A percentile compares a stretch with the other conserved stretches of the same genome.
Evolutionary conservation across 2,888 invertebrate species (phyloP).

Genomic region (Octonoba sinensis): DNA sequence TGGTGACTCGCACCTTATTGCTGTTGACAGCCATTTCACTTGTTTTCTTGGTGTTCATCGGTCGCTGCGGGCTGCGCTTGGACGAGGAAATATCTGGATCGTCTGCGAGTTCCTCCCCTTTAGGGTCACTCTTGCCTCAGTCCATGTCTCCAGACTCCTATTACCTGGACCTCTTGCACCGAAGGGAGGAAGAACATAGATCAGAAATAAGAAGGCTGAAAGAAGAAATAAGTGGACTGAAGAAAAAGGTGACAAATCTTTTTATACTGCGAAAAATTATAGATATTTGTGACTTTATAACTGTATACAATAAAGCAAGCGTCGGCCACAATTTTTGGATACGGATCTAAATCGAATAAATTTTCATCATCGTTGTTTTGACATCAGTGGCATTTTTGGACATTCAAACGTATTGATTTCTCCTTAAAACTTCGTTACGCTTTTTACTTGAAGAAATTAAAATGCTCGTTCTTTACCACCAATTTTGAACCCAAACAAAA

Average conservation of each 20-base stretch:
- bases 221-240: constrained; percentile 61
- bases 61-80: constrained; percentile 40
- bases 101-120: neutral
- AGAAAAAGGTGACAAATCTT: constrained; percentile 53
- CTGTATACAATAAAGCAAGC: no score
- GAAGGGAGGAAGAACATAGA: constrained; percentile 48
- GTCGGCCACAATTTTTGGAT: no score
- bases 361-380: no score
- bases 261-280: neutral
- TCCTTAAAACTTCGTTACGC: no score
- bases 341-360: no score
- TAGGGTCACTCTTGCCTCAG: neutral
- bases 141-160: constrained; percentile 46
- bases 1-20: constrained; percentile 53
- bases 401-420: no score
- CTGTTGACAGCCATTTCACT: constrained; percentile 42
- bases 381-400: no score
- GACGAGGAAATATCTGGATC: constrained; percentile 27
- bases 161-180: constrained; percentile 56
- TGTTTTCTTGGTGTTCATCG: constrained; percentile 40
- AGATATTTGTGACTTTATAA: no score
- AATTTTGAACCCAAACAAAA: no score
- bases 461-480: no score
- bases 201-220: constrained; percentile 36
- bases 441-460: no score